Evolutionary conservation across 92 coral and sea anemone genomes (phyloP).

Genomic region (Diadumene lineata): DNA sequence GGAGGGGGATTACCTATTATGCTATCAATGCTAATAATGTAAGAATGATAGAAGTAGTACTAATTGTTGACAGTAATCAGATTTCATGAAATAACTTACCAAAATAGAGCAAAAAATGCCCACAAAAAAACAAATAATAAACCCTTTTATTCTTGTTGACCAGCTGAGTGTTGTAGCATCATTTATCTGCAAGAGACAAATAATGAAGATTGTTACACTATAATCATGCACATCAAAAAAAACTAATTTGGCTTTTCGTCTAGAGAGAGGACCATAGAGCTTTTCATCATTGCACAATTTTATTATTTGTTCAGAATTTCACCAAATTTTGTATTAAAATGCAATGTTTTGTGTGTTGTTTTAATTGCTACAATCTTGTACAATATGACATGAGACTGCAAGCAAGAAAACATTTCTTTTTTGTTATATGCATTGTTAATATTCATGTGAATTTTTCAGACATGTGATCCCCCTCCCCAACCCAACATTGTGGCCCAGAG

Average conservation of each 20-base stretch:
- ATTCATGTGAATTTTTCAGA: too few relatives aligned
- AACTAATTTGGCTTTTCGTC: neutral
- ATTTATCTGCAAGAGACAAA: slow-evolving; percentile 59
- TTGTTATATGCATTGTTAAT: too few relatives aligned
- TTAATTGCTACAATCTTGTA: too few relatives aligned
- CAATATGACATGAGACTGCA: too few relatives aligned
- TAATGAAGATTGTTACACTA: neutral
- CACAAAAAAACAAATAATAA: slow-evolving; percentile 76
- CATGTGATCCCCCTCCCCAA: too few relatives aligned
- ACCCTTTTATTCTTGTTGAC: slow-evolving; percentile 98
- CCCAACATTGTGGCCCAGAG: too few relatives aligned
- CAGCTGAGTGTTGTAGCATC: slow-evolving; percentile 98
- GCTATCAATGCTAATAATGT: neutral
- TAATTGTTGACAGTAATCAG: neutral
- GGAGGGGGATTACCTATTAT: too few relatives aligned
- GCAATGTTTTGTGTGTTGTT: neutral
- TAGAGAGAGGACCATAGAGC: neutral
- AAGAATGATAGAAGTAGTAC: neutral
- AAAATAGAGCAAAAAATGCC: slow-evolving; percentile 78
- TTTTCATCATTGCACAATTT: neutral
- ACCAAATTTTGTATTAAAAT: neutral
- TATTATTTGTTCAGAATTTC: neutral
- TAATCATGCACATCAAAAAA: too few relatives aligned
- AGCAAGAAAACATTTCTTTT: too few relatives aligned
- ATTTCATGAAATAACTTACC: slow-evolving; percentile 54